Evolutionary conservation across 2,888 invertebrate species (phyloP).

Genomic region (Agriopis leucophaearia): DNA sequence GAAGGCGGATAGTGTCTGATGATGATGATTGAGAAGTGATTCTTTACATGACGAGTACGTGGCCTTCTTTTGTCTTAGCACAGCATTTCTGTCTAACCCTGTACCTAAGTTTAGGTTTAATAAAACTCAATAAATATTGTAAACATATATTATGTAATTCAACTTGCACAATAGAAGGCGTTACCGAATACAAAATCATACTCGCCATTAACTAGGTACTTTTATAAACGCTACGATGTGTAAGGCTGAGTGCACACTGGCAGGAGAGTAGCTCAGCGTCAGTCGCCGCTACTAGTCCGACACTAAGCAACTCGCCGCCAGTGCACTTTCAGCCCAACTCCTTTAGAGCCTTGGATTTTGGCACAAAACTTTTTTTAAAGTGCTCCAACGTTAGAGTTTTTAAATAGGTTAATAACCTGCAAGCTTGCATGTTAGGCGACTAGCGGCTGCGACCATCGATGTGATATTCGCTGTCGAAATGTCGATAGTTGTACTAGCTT

Average conservation of each 20-base stretch:
- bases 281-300: neutral
- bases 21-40: too few relatives aligned
- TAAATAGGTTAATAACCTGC: neutral
- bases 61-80: neutral
- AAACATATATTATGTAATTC: slow-evolving; percentile 49
- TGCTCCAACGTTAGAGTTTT: neutral
- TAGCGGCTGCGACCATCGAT: neutral
- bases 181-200: slow-evolving; percentile 35
- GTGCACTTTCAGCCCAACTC: slow-evolving; percentile 7
- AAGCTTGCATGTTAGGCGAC: too few relatives aligned
- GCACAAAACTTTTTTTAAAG: slow-evolving; percentile 37
- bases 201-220: slow-evolving; percentile 28
- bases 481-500: neutral
- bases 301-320: neutral
- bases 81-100: neutral
- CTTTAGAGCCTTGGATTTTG: slow-evolving; percentile 43
- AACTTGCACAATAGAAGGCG: slow-evolving; percentile 44
- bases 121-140: slow-evolving; percentile 35
- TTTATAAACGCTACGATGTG: slow-evolving; percentile 40
- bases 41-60: too few relatives aligned
- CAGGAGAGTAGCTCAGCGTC: neutral
- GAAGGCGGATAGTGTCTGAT: too few relatives aligned
- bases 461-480: neutral
- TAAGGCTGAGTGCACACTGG: neutral
- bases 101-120: slow-evolving; percentile 5